These are phyloP conservation scores for Sorex araneus DNA, from an alignment of 2,113 vertebrate species.

Conservation along the genomic window DNA sequence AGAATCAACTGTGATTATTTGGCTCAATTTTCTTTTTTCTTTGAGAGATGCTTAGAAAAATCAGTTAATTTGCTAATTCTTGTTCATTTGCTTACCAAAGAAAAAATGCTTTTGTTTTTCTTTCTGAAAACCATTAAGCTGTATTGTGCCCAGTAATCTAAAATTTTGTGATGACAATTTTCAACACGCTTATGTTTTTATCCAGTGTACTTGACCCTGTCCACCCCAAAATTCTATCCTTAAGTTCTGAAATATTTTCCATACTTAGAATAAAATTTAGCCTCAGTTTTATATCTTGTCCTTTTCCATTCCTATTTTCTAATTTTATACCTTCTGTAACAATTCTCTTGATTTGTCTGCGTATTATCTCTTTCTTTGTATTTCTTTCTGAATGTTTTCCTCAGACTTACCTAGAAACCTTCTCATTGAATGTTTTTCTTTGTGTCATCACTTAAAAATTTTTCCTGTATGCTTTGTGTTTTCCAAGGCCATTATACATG, in stretches of 20 bases:
- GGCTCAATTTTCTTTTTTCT: slow-evolving; percentile 6
- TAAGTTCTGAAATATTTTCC: slow-evolving; percentile 39
- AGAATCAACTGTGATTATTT: neutral
- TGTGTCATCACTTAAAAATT: neutral
- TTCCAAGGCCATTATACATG: neutral
- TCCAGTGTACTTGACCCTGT: neutral
- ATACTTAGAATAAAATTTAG: no score
- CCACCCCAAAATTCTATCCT: neutral
- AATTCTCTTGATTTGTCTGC: neutral
- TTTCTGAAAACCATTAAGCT: slow-evolving; percentile 29
- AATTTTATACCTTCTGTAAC: slow-evolving; percentile 14
- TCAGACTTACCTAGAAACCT: slow-evolving; percentile 29
- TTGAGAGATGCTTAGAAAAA: slow-evolving; percentile 2
- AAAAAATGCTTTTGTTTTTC: neutral
- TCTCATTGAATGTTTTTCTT: slow-evolving; percentile 32
- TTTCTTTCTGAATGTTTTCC: slow-evolving; percentile 25
- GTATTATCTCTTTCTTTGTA: neutral
- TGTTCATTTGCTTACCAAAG: neutral
- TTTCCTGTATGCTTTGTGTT: neutral
- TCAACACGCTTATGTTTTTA: neutral
- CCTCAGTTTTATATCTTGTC: neutral
- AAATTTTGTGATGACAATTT: slow-evolving; percentile 25
- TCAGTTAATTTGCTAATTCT: neutral
- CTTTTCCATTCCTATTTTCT: neutral
- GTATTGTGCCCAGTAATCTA: neutral